Percentiles rank a stretch among this genome's conserved stretches.
Evolutionary conservation across 2,113 vertebrate species (phyloP).

Genomic region (Sturnira hondurensis): DNA sequence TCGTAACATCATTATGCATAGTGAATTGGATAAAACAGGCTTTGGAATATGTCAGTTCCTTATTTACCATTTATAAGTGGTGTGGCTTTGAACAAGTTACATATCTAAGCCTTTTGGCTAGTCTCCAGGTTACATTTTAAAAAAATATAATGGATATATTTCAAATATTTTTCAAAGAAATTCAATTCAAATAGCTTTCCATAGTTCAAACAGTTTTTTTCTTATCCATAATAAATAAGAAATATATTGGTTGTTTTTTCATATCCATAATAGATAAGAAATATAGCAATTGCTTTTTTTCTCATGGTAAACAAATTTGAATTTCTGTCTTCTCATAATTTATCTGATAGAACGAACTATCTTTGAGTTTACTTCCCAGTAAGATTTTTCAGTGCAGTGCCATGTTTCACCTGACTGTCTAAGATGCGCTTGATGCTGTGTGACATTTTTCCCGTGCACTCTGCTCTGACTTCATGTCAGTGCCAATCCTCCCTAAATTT

Average conservation of each 20-base stretch:
- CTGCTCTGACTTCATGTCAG: background rate
- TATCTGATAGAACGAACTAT: background rate
- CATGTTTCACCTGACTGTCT: background rate
- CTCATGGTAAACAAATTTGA: background rate
- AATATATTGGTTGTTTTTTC: background rate
- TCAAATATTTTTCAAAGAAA: background rate
- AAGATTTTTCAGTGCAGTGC: background rate
- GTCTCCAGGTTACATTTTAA: background rate
- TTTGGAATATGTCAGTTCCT: background rate
- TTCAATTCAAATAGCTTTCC: background rate
- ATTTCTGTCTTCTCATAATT: background rate
- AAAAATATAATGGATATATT: background rate
- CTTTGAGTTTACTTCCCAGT: background rate
- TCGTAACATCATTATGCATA: background rate
- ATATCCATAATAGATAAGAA: background rate
- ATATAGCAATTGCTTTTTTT: background rate
- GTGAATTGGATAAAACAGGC: background rate
- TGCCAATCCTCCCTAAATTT: background rate
- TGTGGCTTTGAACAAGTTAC: background rate
- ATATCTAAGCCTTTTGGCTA: background rate
- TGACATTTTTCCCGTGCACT: background rate
- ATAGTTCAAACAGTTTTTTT: background rate
- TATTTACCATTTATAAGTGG: background rate
- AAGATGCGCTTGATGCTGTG: background rate
- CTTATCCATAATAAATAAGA: background rate